phyloP scores from a whole-genome alignment of 2,797 vertebrate genomes.

The Rhinophrynus dorsalis region DNA sequence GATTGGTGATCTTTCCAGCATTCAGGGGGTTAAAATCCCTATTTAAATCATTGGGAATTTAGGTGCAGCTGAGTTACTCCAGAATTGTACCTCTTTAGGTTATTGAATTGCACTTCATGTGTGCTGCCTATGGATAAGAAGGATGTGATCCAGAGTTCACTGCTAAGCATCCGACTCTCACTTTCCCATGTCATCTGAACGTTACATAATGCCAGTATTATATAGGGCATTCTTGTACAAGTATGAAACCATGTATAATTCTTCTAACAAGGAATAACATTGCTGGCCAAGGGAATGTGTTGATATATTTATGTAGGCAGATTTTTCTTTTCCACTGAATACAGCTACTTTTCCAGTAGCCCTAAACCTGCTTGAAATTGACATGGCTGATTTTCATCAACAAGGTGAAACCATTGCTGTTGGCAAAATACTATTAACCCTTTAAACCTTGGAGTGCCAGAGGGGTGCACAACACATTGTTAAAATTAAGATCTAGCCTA shows the following conservation, averaged over 20 bases:
- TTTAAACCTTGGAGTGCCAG: no score
- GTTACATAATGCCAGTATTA: neutral
- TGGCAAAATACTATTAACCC: no score
- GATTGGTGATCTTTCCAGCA: no score
- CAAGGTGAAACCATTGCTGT: no score
- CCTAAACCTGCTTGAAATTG: neutral
- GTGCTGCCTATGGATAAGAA: neutral
- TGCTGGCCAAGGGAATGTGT: constrained; percentile 23
- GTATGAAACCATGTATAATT: constrained; percentile 34
- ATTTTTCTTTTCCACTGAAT: constrained; percentile 15
- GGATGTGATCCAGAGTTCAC: neutral
- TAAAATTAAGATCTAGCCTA: no score
- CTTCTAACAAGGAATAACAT: constrained; percentile 19
- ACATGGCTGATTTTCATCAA: no score
- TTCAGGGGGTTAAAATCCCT: no score
- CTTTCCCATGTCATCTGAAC: constrained; percentile 22
- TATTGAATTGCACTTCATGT: no score
- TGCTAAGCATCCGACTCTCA: neutral
- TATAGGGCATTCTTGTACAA: neutral
- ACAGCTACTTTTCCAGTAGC: neutral
- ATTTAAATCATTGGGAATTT: no score
- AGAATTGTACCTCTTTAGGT: no score
- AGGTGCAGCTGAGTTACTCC: no score
- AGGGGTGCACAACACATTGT: no score
- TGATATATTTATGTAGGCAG: constrained; percentile 45